Evolutionary conservation across 2,113 vertebrate species (phyloP), one percentile per base, ranked within the genome.

Genomic region (Zosterops japonicus): DNA sequence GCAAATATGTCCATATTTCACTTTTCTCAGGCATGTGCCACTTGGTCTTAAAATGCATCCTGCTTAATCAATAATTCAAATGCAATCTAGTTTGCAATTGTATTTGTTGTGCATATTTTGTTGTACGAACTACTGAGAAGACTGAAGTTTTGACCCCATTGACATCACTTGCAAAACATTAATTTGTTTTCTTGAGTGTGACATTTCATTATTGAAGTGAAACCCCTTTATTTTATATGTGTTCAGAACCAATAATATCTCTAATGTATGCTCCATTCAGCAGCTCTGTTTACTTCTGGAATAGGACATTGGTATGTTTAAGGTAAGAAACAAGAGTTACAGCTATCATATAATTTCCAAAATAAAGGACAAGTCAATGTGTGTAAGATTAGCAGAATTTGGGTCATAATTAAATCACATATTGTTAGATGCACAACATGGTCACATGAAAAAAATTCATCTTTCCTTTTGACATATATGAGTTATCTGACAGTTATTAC

Each of bases 11-110:
- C 36, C n/a, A 23, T 47, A 59, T 87, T 86, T 94, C 68, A 47
- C 35, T 56, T n/a, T 59, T 89, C 72, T 93, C 28, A 83, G 67
- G 28, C 28, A 91, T 6, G 23, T 92, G 24, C 10, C 53, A 71
- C 70, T 76, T 94, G 11, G 2, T 79, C 36, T 83, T 64, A 71
- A 89, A 84, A 82, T 46, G 60, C 11, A 65, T 39, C 25, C 53
- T 91, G 11, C 25, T 53, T 83, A 57, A 92, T 90, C 75, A 92
- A 60, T 94, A 91, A 91, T 87, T 84, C 21, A 91, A 89, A 76
- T 59, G 46, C 29, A 55, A 57, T 72, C 75, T 80, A 72, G n/a
- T 44, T 89, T 64, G 42, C 42, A 65, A 46, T 57, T 64, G 20
- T 89, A 69, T 91, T 84, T 46, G 3, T 59, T 75, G 39, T 67